Percentiles rank a stretch among this genome's conserved stretches.
These are phyloP conservation scores for Lamprologus tigripictilis DNA, from an alignment of 2,113 vertebrate species.

Conservation along the genomic window DNA sequence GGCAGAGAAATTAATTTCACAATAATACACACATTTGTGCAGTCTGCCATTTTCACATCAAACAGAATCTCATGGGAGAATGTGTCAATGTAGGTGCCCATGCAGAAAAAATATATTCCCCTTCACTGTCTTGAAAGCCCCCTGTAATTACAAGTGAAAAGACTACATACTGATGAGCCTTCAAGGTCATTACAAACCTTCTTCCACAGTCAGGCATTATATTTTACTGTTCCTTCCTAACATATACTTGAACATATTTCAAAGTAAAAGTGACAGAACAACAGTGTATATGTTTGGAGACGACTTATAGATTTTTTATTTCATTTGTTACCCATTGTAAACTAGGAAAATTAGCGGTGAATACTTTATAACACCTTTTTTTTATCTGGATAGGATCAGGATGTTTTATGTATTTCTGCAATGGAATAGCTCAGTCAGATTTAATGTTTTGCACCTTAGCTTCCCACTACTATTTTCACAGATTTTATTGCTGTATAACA, in stretches of 20 bases:
- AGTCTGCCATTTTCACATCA: constrained; percentile 62
- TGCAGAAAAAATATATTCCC: constrained; percentile 60
- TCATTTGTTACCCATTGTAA: background rate
- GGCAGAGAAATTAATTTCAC: constrained; percentile 16
- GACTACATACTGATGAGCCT: constrained; percentile 50
- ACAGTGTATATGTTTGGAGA: background rate
- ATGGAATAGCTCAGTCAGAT: background rate
- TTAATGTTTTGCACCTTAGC: background rate
- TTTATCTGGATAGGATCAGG: background rate
- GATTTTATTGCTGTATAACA: background rate
- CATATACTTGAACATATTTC: background rate
- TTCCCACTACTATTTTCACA: background rate
- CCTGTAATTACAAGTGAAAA: constrained; percentile 38
- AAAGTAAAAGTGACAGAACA: background rate
- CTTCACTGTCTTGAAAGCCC: constrained; percentile 39
- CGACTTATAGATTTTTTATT: background rate
- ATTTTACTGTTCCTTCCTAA: constrained; percentile 3
- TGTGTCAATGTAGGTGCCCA: constrained; percentile 65
- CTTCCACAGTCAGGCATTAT: background rate
- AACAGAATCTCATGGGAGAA: constrained; percentile 67
- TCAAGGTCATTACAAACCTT: constrained; percentile 45
- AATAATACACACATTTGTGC: constrained; percentile 26
- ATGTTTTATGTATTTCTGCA: background rate
- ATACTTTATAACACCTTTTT: background rate
- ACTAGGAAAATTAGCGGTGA: background rate